Conservation (phyloP, 2,113 vertebrate species). For the Oncorhynchus kisutch region DNA sequence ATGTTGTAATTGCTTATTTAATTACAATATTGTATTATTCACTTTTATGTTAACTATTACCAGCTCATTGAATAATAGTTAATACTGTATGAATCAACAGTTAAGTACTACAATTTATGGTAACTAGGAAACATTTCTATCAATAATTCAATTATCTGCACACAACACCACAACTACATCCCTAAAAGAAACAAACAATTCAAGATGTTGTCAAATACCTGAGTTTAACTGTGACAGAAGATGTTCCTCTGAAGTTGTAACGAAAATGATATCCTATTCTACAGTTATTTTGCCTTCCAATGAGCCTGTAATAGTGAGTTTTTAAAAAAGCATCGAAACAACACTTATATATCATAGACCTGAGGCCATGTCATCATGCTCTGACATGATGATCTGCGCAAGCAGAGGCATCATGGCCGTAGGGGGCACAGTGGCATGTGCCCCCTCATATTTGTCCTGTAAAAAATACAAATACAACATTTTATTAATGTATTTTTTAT, state of each 20-base stretch:
- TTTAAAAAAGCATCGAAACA: conserved; percentile 58
- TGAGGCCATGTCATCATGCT: conserved; percentile 74
- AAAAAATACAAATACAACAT: too few species aligned
- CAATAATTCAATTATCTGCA: too few species aligned
- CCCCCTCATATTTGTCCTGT: too few species aligned
- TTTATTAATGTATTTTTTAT: too few species aligned
- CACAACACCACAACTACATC: background rate
- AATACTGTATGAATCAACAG: background rate
- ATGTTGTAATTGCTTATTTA: background rate
- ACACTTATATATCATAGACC: conserved; percentile 81
- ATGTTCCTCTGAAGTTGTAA: conserved; percentile 5
- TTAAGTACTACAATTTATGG: background rate
- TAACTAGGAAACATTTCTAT: background rate
- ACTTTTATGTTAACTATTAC: background rate
- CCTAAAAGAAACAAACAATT: background rate
- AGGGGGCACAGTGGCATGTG: too few species aligned
- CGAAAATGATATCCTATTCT: conserved; percentile 1
- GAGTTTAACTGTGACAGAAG: background rate
- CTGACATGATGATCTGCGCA: conserved; percentile 16
- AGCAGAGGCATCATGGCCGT: too few species aligned
- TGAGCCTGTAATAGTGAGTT: conserved; percentile 60
- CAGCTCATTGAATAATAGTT: background rate
- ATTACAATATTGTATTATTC: background rate
- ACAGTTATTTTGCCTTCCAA: conserved; percentile 6
- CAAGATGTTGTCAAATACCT: background rate